phyloP scores from a whole-genome alignment of 2,888 invertebrate species.

The Tupiocoris notatus region DNA sequence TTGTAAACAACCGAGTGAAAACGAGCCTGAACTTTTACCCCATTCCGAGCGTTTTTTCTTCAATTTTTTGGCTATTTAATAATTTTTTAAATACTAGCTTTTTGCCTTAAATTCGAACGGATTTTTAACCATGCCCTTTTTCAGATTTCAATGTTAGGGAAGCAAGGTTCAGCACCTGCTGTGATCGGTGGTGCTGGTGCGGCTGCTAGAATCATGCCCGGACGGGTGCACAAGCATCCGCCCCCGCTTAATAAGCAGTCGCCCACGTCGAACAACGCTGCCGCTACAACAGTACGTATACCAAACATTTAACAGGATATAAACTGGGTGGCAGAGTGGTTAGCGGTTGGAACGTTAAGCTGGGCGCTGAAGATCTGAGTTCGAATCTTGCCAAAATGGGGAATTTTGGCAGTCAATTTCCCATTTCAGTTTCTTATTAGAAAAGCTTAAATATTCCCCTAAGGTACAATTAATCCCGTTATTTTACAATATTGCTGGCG shows the following conservation, averaged over 20 bases:
- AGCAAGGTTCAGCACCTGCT: conserved; percentile 44
- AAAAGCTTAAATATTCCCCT: too few species aligned
- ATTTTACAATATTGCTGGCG: too few species aligned
- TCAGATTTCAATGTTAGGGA: conserved; percentile 49
- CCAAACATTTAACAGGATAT: too few species aligned
- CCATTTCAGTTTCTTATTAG: too few species aligned
- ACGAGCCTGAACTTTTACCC: neutral
- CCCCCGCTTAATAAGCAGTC: conserved; percentile 12
- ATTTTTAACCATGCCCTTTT: neutral
- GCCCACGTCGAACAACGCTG: neutral
- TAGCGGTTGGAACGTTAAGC: too few species aligned
- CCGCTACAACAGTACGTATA: conserved; percentile 1
- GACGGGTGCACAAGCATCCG: conserved; percentile 44
- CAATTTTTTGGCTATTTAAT: neutral
- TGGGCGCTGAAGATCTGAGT: too few species aligned
- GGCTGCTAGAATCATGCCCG: conserved; percentile 49
- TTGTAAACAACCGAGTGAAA: too few species aligned
- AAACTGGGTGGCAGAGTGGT: too few species aligned
- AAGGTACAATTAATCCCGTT: too few species aligned
- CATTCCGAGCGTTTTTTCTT: neutral
- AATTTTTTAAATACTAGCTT: neutral
- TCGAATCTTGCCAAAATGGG: too few species aligned
- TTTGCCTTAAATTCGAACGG: neutral
- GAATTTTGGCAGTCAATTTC: too few species aligned
- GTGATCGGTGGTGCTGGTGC: conserved; percentile 48